phyloP scores from a whole-genome alignment of 1,140 invertebrate genomes.

The Camponotus vicinus region DNA sequence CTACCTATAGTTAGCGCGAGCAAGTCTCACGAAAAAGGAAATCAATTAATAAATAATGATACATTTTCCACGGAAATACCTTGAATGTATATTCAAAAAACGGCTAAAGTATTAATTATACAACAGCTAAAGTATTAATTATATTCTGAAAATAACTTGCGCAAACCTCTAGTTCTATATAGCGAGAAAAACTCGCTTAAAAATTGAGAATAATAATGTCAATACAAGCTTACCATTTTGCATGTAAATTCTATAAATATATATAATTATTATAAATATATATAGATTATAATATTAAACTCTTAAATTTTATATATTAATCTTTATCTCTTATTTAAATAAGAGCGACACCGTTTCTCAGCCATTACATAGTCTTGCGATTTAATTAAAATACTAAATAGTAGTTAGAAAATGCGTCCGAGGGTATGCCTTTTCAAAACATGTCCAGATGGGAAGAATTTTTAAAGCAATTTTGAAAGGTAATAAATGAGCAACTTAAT shows the following conservation, averaged over 20 bases:
- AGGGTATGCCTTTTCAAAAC: neutral
- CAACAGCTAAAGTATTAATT: slow-evolving; percentile 15
- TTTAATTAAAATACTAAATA: neutral
- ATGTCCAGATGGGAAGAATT: neutral
- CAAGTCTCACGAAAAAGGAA: slow-evolving; percentile 16
- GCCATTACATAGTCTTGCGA: neutral
- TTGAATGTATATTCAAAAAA: neutral
- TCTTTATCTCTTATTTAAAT: neutral
- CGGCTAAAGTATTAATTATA: slow-evolving; percentile 18
- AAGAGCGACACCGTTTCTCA: neutral
- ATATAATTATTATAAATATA: too few species aligned
- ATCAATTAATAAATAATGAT: slow-evolving; percentile 31
- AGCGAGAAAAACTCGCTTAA: neutral
- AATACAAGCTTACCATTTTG: neutral
- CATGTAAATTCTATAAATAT: too few species aligned
- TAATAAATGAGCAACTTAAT: slow-evolving; percentile 35
- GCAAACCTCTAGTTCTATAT: neutral
- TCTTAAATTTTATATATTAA: too few species aligned
- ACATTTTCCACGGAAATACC: slow-evolving; percentile 21
- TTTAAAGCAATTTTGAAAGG: neutral
- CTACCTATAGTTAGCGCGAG: neutral
- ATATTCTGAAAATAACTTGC: slow-evolving; percentile 4
- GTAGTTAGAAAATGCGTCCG: neutral
- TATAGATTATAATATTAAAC: too few species aligned
- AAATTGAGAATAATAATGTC: neutral